These are phyloP conservation scores for Cardiocondyla obscurior DNA, from an alignment of 1,140 invertebrate genomes.

Conservation along the genomic window DNA sequence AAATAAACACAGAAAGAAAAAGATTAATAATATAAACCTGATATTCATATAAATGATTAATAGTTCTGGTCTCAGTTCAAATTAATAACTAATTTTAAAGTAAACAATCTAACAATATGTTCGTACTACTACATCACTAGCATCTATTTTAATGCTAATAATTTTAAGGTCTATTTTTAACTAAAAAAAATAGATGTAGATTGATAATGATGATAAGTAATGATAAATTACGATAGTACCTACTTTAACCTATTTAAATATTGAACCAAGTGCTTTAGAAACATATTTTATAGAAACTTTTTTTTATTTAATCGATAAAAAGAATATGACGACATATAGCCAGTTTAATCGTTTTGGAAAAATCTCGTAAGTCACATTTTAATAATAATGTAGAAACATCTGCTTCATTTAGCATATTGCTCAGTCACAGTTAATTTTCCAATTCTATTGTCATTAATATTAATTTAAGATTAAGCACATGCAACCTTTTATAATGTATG, in stretches of 20 bases:
- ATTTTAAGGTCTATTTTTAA: neutral
- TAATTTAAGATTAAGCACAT: neutral
- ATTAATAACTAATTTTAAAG: neutral
- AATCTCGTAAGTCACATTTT: too few relatives aligned
- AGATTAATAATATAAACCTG: neutral
- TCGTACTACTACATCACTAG: neutral
- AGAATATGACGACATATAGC: too few relatives aligned
- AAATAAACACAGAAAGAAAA: neutral
- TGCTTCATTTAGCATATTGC: neutral
- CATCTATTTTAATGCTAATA: neutral
- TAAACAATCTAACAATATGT: neutral
- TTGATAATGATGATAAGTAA: too few relatives aligned
- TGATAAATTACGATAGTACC: too few relatives aligned
- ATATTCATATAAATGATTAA: neutral
- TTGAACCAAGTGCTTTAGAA: too few relatives aligned
- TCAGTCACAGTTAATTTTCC: neutral
- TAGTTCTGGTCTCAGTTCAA: neutral
- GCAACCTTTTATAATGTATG: neutral
- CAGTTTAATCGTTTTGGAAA: too few relatives aligned
- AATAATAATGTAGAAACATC: too few relatives aligned
- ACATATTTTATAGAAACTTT: too few relatives aligned
- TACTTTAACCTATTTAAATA: too few relatives aligned
- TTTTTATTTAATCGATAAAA: too few relatives aligned
- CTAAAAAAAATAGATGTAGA: too few relatives aligned
- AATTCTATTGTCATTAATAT: neutral